phyloP scores from a whole-genome alignment of 1,140 invertebrate species.

The Asobara japonica region DNA sequence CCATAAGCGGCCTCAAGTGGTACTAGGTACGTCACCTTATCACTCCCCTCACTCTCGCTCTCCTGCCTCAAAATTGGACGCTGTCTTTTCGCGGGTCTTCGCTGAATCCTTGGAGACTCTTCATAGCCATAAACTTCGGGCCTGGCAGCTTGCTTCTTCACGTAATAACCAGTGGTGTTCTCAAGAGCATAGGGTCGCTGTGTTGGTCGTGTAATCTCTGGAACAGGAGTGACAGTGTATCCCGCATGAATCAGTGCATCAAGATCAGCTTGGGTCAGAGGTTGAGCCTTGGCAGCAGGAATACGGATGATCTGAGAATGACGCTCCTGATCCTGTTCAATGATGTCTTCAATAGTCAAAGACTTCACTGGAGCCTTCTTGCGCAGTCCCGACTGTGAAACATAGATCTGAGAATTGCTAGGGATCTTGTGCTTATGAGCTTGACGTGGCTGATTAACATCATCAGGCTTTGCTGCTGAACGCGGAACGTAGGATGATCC shows the following conservation, averaged over 20 bases:
- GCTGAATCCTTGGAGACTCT: conserved; percentile 48
- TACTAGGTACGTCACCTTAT: conserved; percentile 61
- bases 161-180: conserved; percentile 50
- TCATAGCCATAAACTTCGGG: conserved; percentile 55
- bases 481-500: conserved; percentile 55
- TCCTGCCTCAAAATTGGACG: conserved; percentile 55
- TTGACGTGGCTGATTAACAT: conserved; percentile 55
- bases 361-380: conserved; percentile 60
- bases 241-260: conserved; percentile 58
- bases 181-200: conserved; percentile 43
- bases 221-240: conserved; percentile 58
- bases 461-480: conserved; percentile 48
- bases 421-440: conserved; percentile 57
- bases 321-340: conserved; percentile 50
- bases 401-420: conserved; percentile 48
- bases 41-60: conserved; percentile 48
- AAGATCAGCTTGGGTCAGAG: conserved; percentile 58
- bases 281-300: conserved; percentile 48
- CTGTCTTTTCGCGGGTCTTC: conserved; percentile 53
- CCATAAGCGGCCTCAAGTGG: conserved; percentile 56
- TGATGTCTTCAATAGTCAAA: conserved; percentile 56
- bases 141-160: conserved; percentile 57
- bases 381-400: conserved; percentile 56
- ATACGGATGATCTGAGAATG: conserved; percentile 48
- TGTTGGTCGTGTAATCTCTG: conserved; percentile 46